These are phyloP conservation scores for Dissostichus mawsoni DNA, from an alignment of 2,113 vertebrate species.

Conservation along the genomic window DNA sequence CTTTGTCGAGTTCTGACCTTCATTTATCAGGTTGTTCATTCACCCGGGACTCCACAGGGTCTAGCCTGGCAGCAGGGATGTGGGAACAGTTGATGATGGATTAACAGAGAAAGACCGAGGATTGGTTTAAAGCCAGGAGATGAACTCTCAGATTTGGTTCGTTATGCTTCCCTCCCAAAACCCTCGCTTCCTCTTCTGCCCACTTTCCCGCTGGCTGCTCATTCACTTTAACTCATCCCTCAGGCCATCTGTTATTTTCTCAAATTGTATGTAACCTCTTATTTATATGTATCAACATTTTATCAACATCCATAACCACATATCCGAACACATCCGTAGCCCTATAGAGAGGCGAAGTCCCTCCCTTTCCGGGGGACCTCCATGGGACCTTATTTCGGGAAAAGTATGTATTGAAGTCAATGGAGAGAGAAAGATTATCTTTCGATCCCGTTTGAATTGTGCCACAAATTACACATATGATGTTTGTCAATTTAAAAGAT, in stretches of 20 bases:
- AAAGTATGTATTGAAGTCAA: too few relatives aligned
- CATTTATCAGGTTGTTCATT: conserved; percentile 71
- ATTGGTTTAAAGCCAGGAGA: conserved; percentile 59
- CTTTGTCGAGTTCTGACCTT: conserved; percentile 62
- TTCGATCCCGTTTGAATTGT: too few relatives aligned
- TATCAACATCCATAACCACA: conserved; percentile 13
- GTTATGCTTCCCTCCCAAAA: conserved; percentile 35
- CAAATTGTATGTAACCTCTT: conserved; percentile 9
- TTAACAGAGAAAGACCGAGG: conserved; percentile 58
- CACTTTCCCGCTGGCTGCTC: not conserved
- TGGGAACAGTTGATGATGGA: conserved; percentile 70
- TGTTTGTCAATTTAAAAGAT: too few relatives aligned
- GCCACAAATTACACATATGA: too few relatives aligned
- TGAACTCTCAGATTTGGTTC: conserved; percentile 56
- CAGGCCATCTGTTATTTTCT: conserved; percentile 10
- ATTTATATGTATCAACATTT: conserved; percentile 43
- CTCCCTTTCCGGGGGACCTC: too few relatives aligned
- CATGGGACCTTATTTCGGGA: too few relatives aligned
- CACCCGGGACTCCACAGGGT: conserved; percentile 38
- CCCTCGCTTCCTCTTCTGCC: conserved; percentile 18
- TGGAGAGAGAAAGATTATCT: too few relatives aligned
- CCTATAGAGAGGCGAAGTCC: too few relatives aligned
- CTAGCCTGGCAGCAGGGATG: conserved; percentile 58
- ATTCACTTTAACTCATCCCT: not conserved
- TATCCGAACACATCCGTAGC: not conserved